Conservation (phyloP, 2,888 invertebrate species). For the Plagodis pulveraria region DNA sequence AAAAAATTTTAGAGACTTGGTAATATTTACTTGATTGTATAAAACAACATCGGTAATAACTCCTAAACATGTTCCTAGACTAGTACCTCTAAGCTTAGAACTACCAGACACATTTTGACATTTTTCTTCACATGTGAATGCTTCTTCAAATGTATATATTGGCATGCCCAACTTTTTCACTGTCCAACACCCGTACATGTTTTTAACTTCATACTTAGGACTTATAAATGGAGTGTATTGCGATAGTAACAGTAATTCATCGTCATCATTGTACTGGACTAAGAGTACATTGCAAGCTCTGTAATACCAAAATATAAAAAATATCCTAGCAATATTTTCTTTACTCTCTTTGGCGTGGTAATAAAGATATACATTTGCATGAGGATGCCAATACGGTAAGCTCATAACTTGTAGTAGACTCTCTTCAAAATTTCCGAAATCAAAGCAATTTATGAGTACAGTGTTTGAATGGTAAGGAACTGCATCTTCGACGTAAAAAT, state of each 20-base stretch:
- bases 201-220: slow-evolving; percentile 47
- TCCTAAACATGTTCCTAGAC: slow-evolving; percentile 69
- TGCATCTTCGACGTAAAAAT: slow-evolving; percentile 53
- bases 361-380: slow-evolving; percentile 56
- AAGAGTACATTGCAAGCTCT: slow-evolving; percentile 59
- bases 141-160: slow-evolving; percentile 49
- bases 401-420: slow-evolving; percentile 50
- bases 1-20: slow-evolving; percentile 49
- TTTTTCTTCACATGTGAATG: slow-evolving; percentile 57
- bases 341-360: slow-evolving; percentile 47
- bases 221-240: slow-evolving; percentile 59
- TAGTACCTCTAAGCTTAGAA: slow-evolving; percentile 53
- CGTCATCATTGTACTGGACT: slow-evolving; percentile 52
- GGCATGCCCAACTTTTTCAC: slow-evolving; percentile 55
- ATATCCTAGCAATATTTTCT: slow-evolving; percentile 54
- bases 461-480: slow-evolving; percentile 58
- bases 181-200: slow-evolving; percentile 64
- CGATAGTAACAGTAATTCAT: slow-evolving; percentile 42
- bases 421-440: slow-evolving; percentile 57
- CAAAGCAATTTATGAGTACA: slow-evolving; percentile 53
- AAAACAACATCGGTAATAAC: slow-evolving; percentile 46
- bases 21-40: slow-evolving; percentile 39
- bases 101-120: slow-evolving; percentile 60
- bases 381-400: slow-evolving; percentile 65
- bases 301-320: slow-evolving; percentile 66